phyloP scores from a whole-genome alignment of 1,140 invertebrate genomes.

The Lordiphosa collinella region DNA sequence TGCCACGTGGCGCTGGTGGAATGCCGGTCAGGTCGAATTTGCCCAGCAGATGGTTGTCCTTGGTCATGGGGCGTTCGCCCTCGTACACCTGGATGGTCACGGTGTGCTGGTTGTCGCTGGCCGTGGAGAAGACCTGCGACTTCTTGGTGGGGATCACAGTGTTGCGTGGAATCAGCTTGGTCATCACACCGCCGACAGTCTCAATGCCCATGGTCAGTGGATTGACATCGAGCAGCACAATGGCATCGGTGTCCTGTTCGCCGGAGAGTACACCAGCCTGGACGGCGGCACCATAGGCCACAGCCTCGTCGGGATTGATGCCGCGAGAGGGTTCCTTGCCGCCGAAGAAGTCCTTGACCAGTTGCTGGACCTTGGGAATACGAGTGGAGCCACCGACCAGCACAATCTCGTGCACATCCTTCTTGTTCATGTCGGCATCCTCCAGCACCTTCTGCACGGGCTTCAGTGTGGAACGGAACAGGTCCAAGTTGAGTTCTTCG shows the following conservation, averaged over 20 bases:
- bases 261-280: conserved; percentile 95
- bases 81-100: conserved; percentile 99
- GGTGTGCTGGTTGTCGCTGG: conserved; percentile 98
- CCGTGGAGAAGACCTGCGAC: conserved; percentile 99
- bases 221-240: conserved; percentile 98
- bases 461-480: conserved; percentile 98
- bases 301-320: conserved; percentile 99
- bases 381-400: conserved; percentile 99
- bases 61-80: conserved; percentile 99
- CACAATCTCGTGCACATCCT: conserved; percentile 99
- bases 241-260: conserved; percentile 96
- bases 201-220: conserved; percentile 99
- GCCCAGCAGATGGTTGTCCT: conserved; percentile 98
- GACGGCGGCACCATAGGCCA: conserved; percentile 98
- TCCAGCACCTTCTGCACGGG: conserved; percentile 99
- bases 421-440: conserved; percentile 99
- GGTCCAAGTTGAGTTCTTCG: conserved; percentile 99
- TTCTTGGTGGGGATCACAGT: conserved; percentile 99
- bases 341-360: conserved; percentile 99
- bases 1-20: conserved; percentile 97
- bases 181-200: conserved; percentile 99
- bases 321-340: conserved; percentile 98
- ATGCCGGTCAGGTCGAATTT: conserved; percentile 99
- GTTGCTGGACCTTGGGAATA: conserved; percentile 99
- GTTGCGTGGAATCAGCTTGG: conserved; percentile 98